A percentile compares a stretch with the other conserved stretches of the same genome.
Evolutionary conservation across 2,113 vertebrate genomes (phyloP).

Genomic region (Ammospiza caudacuta): DNA sequence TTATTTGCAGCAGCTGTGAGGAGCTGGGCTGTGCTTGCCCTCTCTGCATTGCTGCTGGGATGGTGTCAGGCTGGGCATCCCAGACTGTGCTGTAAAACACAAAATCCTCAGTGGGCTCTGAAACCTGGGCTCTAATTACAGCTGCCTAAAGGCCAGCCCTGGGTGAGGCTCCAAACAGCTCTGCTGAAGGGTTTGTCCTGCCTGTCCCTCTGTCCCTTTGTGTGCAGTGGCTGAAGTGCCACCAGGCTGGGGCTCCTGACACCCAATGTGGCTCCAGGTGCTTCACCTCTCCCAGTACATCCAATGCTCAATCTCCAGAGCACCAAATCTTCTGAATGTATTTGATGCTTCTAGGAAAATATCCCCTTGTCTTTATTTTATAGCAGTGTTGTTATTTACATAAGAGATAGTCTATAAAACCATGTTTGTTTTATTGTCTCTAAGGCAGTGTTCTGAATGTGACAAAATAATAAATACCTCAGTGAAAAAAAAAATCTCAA

Average conservation of each 20-base stretch:
- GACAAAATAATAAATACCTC: neutral
- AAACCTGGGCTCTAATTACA: neutral
- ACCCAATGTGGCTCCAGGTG: neutral
- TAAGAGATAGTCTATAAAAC: neutral
- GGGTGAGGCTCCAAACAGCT: neutral
- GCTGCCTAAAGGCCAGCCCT: neutral
- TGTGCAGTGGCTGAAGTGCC: neutral
- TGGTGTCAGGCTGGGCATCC: rapidly evolving
- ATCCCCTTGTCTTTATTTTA: neutral
- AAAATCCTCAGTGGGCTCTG: neutral
- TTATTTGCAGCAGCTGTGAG: neutral
- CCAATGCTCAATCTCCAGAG: rapidly evolving
- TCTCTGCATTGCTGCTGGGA: neutral
- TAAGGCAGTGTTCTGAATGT: slow-evolving; percentile 29
- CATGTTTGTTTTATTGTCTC: neutral
- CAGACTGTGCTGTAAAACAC: neutral
- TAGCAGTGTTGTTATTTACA: neutral
- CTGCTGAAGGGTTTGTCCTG: neutral
- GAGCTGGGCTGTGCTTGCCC: neutral
- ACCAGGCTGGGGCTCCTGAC: neutral
- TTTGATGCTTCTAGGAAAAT: neutral
- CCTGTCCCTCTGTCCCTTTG: neutral
- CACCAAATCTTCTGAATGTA: neutral
- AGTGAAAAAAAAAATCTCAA: neutral
- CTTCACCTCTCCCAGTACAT: neutral